These are phyloP conservation scores for Homalodisca vitripennis DNA, from an alignment of 1,140 invertebrate species.

Conservation along the genomic window DNA sequence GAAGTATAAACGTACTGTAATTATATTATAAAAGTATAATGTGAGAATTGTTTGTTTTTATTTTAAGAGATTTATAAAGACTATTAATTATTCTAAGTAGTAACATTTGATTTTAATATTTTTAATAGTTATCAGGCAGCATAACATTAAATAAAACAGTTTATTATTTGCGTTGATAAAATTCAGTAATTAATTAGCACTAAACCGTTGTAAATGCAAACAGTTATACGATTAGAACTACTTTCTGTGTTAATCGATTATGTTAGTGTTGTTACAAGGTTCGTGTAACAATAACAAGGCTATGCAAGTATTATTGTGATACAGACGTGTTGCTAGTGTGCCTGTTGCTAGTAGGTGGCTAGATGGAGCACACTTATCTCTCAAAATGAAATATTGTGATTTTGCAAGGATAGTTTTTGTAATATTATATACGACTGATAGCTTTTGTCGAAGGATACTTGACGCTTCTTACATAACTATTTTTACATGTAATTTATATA, in stretches of 20 bases:
- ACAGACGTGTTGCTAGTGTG: too few species aligned
- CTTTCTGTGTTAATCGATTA: background rate
- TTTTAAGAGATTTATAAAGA: too few species aligned
- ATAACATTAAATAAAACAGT: too few species aligned
- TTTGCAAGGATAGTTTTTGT: conserved; percentile 6
- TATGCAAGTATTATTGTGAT: background rate
- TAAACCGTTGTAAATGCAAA: background rate
- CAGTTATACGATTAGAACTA: conserved; percentile 7
- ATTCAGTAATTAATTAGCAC: too few species aligned
- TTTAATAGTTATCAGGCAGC: too few species aligned
- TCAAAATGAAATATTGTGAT: conserved; percentile 6
- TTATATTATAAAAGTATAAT: too few species aligned
- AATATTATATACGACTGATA: conserved; percentile 18
- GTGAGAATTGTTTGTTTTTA: too few species aligned
- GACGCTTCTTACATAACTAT: conserved; percentile 25
- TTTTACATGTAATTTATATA: conserved; percentile 27
- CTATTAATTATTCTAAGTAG: too few species aligned
- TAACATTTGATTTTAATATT: too few species aligned
- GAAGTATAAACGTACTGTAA: too few species aligned
- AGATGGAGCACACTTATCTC: too few species aligned
- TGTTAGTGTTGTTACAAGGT: background rate
- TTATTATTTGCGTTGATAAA: too few species aligned
- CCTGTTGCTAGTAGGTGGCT: background rate
- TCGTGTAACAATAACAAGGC: background rate
- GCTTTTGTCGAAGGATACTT: conserved; percentile 23